A percentile compares a stretch with the other conserved stretches of the same genome.
Evolutionary conservation across 1,140 invertebrate genomes (phyloP).

Genomic region (Diorhabda carinulata): DNA sequence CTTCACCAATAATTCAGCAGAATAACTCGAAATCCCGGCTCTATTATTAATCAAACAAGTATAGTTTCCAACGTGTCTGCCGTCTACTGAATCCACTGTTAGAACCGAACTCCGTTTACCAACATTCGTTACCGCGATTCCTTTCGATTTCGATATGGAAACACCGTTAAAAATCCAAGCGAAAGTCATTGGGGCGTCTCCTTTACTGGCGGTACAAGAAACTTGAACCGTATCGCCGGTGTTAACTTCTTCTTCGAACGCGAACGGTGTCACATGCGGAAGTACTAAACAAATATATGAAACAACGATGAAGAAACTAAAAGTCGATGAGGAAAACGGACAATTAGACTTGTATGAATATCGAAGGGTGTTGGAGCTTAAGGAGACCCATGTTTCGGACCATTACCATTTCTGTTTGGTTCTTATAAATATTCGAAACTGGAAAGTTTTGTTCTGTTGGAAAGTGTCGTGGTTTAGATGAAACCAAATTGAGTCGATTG

Average conservation of each 20-base stretch:
- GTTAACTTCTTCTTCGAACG: constrained; percentile 56
- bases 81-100: constrained; percentile 66
- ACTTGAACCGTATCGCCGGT: constrained; percentile 45
- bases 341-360: too few relatives aligned
- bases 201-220: constrained; percentile 36
- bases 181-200: constrained; percentile 52
- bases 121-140: constrained; percentile 51
- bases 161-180: constrained; percentile 60
- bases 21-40: constrained; percentile 57
- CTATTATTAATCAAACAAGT: constrained; percentile 67
- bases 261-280: constrained; percentile 65
- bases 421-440: too few relatives aligned
- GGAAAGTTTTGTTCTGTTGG: too few relatives aligned
- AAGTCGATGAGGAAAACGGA: constrained; percentile 52
- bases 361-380: too few relatives aligned
- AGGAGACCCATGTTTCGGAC: too few relatives aligned
- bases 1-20: constrained; percentile 60
- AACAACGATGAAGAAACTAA: constrained; percentile 51
- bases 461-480: too few relatives aligned
- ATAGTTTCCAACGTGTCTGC: constrained; percentile 69
- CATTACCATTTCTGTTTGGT: too few relatives aligned
- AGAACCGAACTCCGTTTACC: constrained; percentile 69
- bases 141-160: constrained; percentile 43
- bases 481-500: too few relatives aligned
- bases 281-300: constrained; percentile 27